Base-by-base conservation (phyloP, 2,888 invertebrate species). In the Limnephilus marmoratus region DNA sequence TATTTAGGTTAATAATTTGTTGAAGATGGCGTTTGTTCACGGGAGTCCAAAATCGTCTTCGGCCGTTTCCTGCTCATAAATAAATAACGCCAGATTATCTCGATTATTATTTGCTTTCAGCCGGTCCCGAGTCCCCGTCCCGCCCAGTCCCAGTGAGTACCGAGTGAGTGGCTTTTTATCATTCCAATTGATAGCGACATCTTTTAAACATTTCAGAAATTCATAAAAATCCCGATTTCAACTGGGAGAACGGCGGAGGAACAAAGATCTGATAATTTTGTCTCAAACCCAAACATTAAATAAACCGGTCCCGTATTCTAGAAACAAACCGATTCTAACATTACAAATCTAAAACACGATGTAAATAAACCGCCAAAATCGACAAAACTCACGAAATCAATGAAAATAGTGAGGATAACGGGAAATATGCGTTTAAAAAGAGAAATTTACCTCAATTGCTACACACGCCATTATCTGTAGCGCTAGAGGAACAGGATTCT, bases 381-480 rank as follows among this genome's bases (percentile, higher is more conserved):
- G 83, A n/a, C n/a, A 88, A 87, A 81, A 91, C 49, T 88, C n/a
- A 80, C 81, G 31, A 37, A 85, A 90, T 86, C 53, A 86, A 91
- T 81, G 41, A 68, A 81, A 68, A 41, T 31, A 87, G 12, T n/a
- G 24, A 0, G 29, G 29, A 91, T 90, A 83, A 80, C 24, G 41
- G 68, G 24, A 86, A n/a, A 18, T 80, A 81, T 87, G 53, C 90
- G 92, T 94, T 68, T 49, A 49, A 41, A 68, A 81, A 81, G n/a
- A 37, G n/a, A 90, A n/a, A 82, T 85, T 95, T 97, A 98, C 98
- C 97, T 98, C 98, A 94, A 98, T 97, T 92, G 97, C 97, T 94
- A 97, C 96, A 94, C 97, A 97, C 90, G 98, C 97, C 97, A 98
- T 97, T 94, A 98, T 97, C 96, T 98, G 98, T 94, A 98, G 95